Evolutionary conservation across 2,797 vertebrate genomes (phyloP), one percentile per base, ranked within the genome.

Genomic region (Galagoides demidoff): DNA sequence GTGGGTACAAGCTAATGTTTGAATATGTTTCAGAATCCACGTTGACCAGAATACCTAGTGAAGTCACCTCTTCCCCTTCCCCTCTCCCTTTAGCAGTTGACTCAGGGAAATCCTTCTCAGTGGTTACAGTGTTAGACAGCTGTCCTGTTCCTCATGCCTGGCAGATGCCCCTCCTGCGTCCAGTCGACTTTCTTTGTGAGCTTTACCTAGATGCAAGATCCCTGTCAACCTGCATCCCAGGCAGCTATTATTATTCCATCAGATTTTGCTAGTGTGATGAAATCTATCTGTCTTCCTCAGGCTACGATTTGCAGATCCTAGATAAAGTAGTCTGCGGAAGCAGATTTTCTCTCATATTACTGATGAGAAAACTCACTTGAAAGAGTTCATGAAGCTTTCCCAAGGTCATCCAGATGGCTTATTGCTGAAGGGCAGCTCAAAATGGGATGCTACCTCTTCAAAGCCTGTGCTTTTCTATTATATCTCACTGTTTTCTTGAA

Each of bases 1-100:
- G 29, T 84, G 29, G 14, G 52, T 45, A 9, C 31, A 39, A 22
- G 29, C 43, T 82, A 4, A 14, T 64, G 19, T 68, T 37, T 73
- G 71, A 55, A 57, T n/a, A 55, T 74, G 49, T 16, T 52, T 52
- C 34, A 34, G 19, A 94, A 37, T 14, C 14, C 66, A 39, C 31
- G 7, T 64, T 23, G 61, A 76, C 55, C 20, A 85, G 64, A 59
- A 74, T 9, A 43, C 22, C 39, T 23, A 61, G 43, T 9, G 66
- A 63, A 14, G 8, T 39, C 20, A 1, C 19, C 14, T 68, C 52
- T 61, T 71, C 3, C 5, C 12, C 4, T 4, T 1, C 0, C 16
- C 10, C 16, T 63, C 5, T 57, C n/a, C 7, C 23, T 27, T 64
- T 64, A n/a, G 85, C 23, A 37, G 3, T 31, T 34, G 61, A 76